These are phyloP conservation scores for Trichoplusia ni DNA, from an alignment of 1,140 invertebrate species.

Conservation along the genomic window DNA sequence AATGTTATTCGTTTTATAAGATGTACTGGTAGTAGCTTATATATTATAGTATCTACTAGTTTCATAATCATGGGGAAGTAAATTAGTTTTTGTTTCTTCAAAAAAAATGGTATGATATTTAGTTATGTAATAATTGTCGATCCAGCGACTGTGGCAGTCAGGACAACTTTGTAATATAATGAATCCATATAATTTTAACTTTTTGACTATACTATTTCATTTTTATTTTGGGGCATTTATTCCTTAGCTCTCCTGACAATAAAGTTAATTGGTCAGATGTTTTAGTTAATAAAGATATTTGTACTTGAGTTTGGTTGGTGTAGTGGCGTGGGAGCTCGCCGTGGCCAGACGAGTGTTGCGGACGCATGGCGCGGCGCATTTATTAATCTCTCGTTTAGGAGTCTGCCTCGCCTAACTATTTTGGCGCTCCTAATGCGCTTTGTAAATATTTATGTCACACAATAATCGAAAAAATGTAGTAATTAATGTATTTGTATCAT, in stretches of 20 bases:
- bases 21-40: conserved; percentile 65
- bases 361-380: conserved; percentile 36
- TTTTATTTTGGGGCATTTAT: conserved; percentile 69
- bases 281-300: conserved; percentile 78
- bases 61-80: conserved; percentile 61
- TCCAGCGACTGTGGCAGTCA: conserved; percentile 62
- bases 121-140: conserved; percentile 46
- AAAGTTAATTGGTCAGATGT: conserved; percentile 54
- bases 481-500: conserved; percentile 81
- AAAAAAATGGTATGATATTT: conserved; percentile 41
- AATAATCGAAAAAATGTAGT: conserved; percentile 78
- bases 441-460: conserved; percentile 81
- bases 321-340: conserved; percentile 18
- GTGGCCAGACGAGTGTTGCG: not conserved
- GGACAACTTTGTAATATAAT: conserved; percentile 66
- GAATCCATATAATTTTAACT: conserved; percentile 52
- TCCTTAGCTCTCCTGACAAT: conserved; percentile 69
- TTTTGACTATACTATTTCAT: conserved; percentile 66
- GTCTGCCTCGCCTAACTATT: conserved; percentile 66
- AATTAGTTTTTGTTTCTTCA: conserved; percentile 47
- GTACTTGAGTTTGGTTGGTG: conserved; percentile 42
- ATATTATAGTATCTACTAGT: conserved; percentile 61
- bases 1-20: conserved; percentile 75
- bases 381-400: conserved; percentile 49
- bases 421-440: conserved; percentile 69